A percentile compares a stretch with the other conserved stretches of the same genome.
Conservation (phyloP, 1,140 invertebrate genomes). For the Drosophila subpulchrella region DNA sequence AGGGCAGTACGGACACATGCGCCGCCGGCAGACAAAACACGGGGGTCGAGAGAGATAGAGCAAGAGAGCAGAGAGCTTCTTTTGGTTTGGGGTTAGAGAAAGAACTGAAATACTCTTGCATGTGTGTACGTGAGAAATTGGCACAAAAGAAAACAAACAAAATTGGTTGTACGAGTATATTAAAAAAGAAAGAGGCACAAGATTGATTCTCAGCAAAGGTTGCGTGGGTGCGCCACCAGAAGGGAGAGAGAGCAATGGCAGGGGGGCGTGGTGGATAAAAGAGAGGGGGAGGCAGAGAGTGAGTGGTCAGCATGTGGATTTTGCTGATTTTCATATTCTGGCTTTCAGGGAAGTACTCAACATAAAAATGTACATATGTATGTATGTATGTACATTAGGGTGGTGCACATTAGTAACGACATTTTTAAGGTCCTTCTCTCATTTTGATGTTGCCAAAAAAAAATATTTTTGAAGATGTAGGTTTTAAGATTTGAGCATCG, state of each 20-base stretch:
- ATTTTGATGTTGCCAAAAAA: too few species aligned
- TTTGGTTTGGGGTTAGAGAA: constrained; percentile 37
- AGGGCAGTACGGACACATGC: constrained; percentile 56
- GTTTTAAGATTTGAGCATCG: too few species aligned
- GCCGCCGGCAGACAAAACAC: constrained; percentile 34
- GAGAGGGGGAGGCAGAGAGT: constrained; percentile 12
- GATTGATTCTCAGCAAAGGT: constrained; percentile 53
- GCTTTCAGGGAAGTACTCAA: constrained; percentile 22
- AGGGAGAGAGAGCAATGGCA: not conserved
- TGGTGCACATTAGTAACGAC: too few species aligned
- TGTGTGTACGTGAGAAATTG: constrained; percentile 28
- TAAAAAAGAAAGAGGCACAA: constrained; percentile 35
- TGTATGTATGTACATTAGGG: not conserved
- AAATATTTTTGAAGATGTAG: too few species aligned
- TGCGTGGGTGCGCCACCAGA: constrained; percentile 30
- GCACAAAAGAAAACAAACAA: constrained; percentile 75
- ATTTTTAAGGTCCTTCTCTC: too few species aligned
- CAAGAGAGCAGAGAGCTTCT: constrained; percentile 17
- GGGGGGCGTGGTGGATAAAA: not conserved
- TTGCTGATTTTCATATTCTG: constrained; percentile 21
- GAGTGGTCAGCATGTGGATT: constrained; percentile 40
- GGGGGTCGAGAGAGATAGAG: not conserved
- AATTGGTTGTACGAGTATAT: constrained; percentile 53
- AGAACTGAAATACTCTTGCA: constrained; percentile 43
- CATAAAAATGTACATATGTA: not conserved